A percentile compares a stretch with the other conserved stretches of the same genome.
Conservation (phyloP, 2,888 invertebrate genomes). For the Candidula unifasciata region DNA sequence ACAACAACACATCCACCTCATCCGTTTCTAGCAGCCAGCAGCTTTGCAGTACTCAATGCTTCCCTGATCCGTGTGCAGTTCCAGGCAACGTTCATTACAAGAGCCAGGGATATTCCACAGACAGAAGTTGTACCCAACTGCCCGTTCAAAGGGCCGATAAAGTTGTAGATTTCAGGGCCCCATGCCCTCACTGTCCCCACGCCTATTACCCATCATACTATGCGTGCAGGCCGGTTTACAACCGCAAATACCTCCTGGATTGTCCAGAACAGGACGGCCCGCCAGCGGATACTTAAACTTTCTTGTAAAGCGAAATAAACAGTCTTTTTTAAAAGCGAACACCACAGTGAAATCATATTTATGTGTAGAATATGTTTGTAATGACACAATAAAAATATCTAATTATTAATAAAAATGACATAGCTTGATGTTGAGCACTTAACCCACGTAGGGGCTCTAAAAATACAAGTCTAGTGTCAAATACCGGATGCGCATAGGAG, state of each 20-base stretch:
- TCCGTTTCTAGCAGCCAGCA: not conserved
- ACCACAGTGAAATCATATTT: conserved; percentile 47
- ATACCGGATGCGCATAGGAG: too few relatives aligned
- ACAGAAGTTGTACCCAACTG: not conserved
- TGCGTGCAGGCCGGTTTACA: conserved; percentile 39
- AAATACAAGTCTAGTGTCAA: too few relatives aligned
- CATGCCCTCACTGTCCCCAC: not conserved
- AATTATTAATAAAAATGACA: not conserved
- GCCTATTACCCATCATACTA: conserved; percentile 32
- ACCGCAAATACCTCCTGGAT: conserved; percentile 40
- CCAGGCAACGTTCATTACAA: not conserved
- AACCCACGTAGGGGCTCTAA: too few relatives aligned
- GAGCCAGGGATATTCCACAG: not conserved
- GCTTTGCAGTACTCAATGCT: not conserved
- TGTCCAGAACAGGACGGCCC: conserved; percentile 49
- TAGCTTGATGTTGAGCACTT: too few relatives aligned
- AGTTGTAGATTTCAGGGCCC: not conserved
- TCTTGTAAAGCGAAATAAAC: conserved; percentile 17
- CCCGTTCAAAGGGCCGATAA: not conserved
- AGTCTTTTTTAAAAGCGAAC: not conserved
- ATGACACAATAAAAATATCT: conserved; percentile 48
- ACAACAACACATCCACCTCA: not conserved
- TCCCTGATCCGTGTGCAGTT: not conserved
- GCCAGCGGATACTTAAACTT: conserved; percentile 42
- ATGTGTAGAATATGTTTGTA: conserved; percentile 70